Evolutionary conservation across 2,888 invertebrate species (phyloP), one percentile per base, ranked within the genome.

Genomic region (Cryptus armator): DNA sequence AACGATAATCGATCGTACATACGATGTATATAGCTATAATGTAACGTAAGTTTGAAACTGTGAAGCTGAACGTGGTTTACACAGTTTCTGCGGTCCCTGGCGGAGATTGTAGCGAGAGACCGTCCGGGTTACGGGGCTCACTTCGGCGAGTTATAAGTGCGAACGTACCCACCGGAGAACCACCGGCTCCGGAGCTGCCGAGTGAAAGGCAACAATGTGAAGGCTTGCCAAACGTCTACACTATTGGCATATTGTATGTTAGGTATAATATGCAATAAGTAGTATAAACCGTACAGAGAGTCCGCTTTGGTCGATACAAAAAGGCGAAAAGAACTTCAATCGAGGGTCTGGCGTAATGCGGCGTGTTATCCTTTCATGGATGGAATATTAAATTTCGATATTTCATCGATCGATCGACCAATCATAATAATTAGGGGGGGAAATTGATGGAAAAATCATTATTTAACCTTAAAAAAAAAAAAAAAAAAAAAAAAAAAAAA

Each of bases 201-300:
- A 92, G 92, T 92, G 92, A 92, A 92, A 92, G 92, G 92, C 91
- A 92, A 92, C 91, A 91, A 92, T 92, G 91, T 86, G 92, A 92
- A 92, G 91, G 92, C 90, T 89, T 90, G 89, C 86, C 75, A 48
- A 79, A 46, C 78, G 24, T 16, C 62, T 62, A n/a, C 56, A 12
- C 10, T 3, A 56, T 24, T 32, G 29, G 62, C 32, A 12, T 74
- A 68, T 53, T 43, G 59, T 16, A 19, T 68, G 43, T 78, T 62
- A n/a, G 48, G 48, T 59, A 59, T 59, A 29, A 59, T 59, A 59
- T 59, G 59, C 59, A 59, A 56, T 24, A 56, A 59, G 59, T 24
- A 10, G 29, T 59, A 59, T 24, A 59, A 59, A 19, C 19, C 7
- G 59, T 14, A 24, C 12, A 5, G 24, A 29, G 56, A 59, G 29